phyloP scores from a whole-genome alignment of 2,113 vertebrate species.

The Peucedramus taeniatus region DNA sequence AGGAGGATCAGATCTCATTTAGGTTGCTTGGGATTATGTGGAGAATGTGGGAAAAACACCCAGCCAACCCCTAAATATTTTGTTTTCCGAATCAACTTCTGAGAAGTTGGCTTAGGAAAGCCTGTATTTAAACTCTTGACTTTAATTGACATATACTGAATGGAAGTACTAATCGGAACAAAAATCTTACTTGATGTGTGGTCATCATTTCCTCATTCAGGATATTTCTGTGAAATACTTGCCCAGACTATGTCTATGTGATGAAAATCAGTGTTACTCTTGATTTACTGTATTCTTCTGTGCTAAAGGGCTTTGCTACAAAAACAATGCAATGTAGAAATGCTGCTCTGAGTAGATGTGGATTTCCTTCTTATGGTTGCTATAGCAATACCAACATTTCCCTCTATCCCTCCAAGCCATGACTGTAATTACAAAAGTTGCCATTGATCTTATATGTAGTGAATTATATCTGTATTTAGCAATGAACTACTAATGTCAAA shows the following conservation, averaged over 20 bases:
- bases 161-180: background rate
- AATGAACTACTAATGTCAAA: background rate
- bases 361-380: background rate
- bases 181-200: background rate
- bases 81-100: background rate
- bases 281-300: background rate
- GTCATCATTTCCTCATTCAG: background rate
- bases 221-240: background rate
- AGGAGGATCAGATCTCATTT: background rate
- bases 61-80: background rate
- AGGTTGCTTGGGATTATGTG: background rate
- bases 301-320: background rate
- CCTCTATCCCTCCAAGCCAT: background rate
- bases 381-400: slow-evolving; percentile 21
- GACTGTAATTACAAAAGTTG: background rate
- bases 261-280: background rate
- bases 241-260: background rate
- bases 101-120: background rate
- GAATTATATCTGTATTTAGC: background rate
- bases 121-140: background rate
- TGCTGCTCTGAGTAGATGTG: background rate
- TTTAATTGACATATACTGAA: background rate
- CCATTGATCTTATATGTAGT: background rate
- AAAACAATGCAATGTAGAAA: background rate
- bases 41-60: background rate